Evolutionary conservation across 1,140 invertebrate genomes (phyloP).

Genomic region (Apis florea): DNA sequence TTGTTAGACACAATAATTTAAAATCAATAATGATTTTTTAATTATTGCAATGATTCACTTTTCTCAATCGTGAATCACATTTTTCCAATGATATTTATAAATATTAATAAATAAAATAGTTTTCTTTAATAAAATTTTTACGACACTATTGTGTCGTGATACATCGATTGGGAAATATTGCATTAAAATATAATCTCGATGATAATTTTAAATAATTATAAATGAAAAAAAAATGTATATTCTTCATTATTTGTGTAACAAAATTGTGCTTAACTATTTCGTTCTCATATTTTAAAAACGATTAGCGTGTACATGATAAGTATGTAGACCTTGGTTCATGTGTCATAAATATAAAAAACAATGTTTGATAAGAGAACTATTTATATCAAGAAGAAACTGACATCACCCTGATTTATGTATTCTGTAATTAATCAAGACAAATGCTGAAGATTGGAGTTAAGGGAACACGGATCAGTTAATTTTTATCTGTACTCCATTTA

Average conservation of each 20-base stretch:
- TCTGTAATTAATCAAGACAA: not conserved
- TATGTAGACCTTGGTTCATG: not conserved
- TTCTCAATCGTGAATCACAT: too few relatives aligned
- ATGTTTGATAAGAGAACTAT: not conserved
- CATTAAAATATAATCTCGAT: not conserved
- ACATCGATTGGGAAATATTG: too few relatives aligned
- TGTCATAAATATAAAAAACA: not conserved
- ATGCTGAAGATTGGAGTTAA: not conserved
- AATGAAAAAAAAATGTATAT: not conserved
- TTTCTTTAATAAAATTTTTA: too few relatives aligned
- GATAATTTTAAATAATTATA: too few relatives aligned
- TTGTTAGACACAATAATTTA: too few relatives aligned
- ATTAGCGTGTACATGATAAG: slow-evolving; percentile 4
- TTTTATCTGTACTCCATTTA: too few relatives aligned
- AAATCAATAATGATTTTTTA: too few relatives aligned
- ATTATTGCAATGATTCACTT: too few relatives aligned
- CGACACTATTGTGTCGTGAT: too few relatives aligned
- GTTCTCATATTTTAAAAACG: not conserved
- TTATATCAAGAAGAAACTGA: not conserved
- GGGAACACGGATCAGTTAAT: not conserved
- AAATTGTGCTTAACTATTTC: not conserved
- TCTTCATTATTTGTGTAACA: too few relatives aligned
- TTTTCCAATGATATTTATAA: too few relatives aligned
- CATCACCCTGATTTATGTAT: not conserved
- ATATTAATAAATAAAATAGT: too few relatives aligned